Evolutionary conservation across 2,113 vertebrate genomes (phyloP), one percentile per base, ranked within the genome.

Genomic region (Uria lomvia): DNA sequence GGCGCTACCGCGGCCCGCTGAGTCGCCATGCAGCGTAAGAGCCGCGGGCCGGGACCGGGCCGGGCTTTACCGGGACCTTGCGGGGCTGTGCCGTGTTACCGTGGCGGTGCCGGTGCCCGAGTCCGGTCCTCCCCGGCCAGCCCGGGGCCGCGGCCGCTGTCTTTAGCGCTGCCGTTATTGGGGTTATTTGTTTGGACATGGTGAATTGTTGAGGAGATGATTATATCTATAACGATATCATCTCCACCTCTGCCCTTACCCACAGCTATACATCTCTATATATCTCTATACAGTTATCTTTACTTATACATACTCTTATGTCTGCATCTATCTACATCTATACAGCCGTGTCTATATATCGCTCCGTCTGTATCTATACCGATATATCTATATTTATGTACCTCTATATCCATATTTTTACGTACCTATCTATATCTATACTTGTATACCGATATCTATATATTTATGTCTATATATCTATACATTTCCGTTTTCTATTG

Each of bases 11-110:
- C 76, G 49, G 68, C 43, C 86, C 38, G 49, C 36, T 63, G 71
- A 49, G 58, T 34, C 86, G 40, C 84, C 55, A 91, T 97, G 94
- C 92, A 95, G 95, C 49, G 95, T 96, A 97, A 95, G 95, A 89
- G 16, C 90, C 32, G 58, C 83, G 72, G 71, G 9, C n/a, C 40
- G 65, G 56, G 55, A 5, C 27, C 29, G 56, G 13, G 27, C 27
- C 29, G 82, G 84, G 68, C 58, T 8, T 76, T 2, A 8, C 15
- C 83, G 66, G 68, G 86, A 26, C 59, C 3, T 0, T 0, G 38
- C 68, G 12, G 75, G 60, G 53, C 45, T 43, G 34, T 5, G 47
- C 47, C 6, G 55, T 5, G 32, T 22, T 7, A 18, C 45, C 23
- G 43, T 4, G 24, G 26, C n/a, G 20, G 24, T 4, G 24, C 34